Evolutionary conservation across 2,113 vertebrate genomes (phyloP).

Genomic region (Triplophysa rosa): DNA sequence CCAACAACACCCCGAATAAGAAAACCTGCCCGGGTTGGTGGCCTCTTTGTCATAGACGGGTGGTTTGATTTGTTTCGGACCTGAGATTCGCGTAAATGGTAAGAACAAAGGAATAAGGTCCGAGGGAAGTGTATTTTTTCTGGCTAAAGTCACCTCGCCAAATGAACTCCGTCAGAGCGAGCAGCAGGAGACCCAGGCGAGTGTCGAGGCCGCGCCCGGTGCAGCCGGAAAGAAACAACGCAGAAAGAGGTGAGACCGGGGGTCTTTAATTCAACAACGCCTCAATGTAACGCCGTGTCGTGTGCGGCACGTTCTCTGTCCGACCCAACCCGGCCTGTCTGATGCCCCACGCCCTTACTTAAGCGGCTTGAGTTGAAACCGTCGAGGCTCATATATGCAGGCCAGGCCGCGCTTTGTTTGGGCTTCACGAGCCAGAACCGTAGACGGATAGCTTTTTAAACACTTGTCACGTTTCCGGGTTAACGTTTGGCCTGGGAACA

Average conservation of each 20-base stretch:
- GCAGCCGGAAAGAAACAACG: slow-evolving; percentile 93
- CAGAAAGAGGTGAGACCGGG: slow-evolving; percentile 86
- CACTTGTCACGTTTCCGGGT: not conserved
- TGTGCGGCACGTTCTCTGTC: not conserved
- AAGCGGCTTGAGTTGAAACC: slow-evolving; percentile 64
- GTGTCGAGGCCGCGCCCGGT: slow-evolving; percentile 99
- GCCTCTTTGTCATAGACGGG: slow-evolving; percentile 36
- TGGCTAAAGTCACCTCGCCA: slow-evolving; percentile 81
- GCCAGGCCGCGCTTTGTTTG: slow-evolving; percentile 95
- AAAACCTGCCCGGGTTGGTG: slow-evolving; percentile 35
- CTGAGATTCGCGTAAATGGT: slow-evolving; percentile 38
- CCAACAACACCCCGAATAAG: slow-evolving; percentile 43
- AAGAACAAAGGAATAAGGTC: slow-evolving; percentile 37
- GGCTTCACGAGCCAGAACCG: slow-evolving; percentile 58
- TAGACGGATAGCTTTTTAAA: slow-evolving; percentile 28
- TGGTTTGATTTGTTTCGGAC: slow-evolving; percentile 28
- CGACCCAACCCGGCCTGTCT: not conserved
- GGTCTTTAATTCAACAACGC: not conserved
- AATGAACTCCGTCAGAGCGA: slow-evolving; percentile 99
- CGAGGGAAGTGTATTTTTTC: slow-evolving; percentile 74
- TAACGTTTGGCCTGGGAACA: not conserved
- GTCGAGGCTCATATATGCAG: slow-evolving; percentile 68
- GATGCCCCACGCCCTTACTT: not conserved
- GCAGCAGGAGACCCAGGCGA: slow-evolving; percentile 98
- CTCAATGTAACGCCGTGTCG: not conserved